Evolutionary conservation across 1,140 invertebrate genomes (phyloP).

Genomic region (Drosophila ercepeae): DNA sequence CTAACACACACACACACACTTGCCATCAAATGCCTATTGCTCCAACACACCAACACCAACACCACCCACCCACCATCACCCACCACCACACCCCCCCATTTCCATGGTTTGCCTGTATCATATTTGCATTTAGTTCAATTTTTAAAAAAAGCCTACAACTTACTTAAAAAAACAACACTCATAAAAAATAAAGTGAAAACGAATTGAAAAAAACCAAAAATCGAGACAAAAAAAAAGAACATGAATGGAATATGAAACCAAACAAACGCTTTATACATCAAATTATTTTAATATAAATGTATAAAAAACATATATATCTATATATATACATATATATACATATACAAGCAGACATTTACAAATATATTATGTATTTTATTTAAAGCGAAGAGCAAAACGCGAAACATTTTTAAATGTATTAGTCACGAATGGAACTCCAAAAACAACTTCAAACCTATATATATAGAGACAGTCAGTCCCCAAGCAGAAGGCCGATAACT

Average conservation of each 20-base stretch:
- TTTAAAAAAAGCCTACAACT: constrained; percentile 31
- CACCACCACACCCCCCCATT: constrained; percentile 17
- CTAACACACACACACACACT: constrained; percentile 18
- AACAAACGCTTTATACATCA: constrained; percentile 78
- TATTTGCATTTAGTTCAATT: constrained; percentile 77
- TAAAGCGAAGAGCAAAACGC: constrained; percentile 30
- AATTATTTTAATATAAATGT: constrained; percentile 80
- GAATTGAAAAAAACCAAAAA: constrained; percentile 11
- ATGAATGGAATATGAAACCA: constrained; percentile 27
- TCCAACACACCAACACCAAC: constrained; percentile 33
- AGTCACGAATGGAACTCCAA: constrained; percentile 35
- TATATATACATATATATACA: constrained; percentile 71
- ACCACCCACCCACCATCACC: constrained; percentile 3
- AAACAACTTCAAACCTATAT: constrained; percentile 35
- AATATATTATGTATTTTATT: constrained; percentile 70
- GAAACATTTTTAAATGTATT: constrained; percentile 58
- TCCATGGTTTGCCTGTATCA: constrained; percentile 54
- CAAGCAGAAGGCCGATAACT: constrained; percentile 12
- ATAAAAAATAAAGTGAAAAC: constrained; percentile 19
- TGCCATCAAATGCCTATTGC: constrained; percentile 49
- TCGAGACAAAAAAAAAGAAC: not conserved
- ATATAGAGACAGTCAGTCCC: constrained; percentile 33
- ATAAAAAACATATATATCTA: constrained; percentile 70
- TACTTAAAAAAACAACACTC: constrained; percentile 17
- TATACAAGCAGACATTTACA: constrained; percentile 72